Evolutionary conservation across 2,888 invertebrate genomes (phyloP), one percentile per base, ranked within the genome.

Genomic region (Bembecia ichneumoniformis): DNA sequence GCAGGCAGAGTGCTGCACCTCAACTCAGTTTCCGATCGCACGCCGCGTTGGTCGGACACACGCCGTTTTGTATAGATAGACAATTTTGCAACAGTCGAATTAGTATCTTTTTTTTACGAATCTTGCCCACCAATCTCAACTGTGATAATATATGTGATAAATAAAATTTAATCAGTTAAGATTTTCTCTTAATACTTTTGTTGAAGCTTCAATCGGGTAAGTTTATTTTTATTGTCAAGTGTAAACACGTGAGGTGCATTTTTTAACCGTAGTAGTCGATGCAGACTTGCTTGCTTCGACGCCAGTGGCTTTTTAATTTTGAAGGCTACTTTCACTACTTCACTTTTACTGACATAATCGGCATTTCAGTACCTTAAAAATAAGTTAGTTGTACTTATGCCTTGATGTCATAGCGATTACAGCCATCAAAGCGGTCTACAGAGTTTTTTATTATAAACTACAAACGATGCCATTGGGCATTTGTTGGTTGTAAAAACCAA

Each of bases 21-120:
- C 20, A 20, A 7, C 50, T 74, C 74, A 81, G 83, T 82, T 68
- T 65, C 68, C 67, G 65, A 74, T 64, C 71, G 74, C 64, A 69
- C 68, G 71, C 67, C 71, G 73, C 55, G 66, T 53, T 3, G 44
- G 17, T 14, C 51, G 60, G 56, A 55, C 63, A 68, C 71, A 74
- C 75, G 63, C 49, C 34, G 48, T 46, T 53, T 48, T 48, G 34
- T 49, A 45, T 45, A 47, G 46, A 45, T 45, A 47, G 46, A 56
- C 53, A 49, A 48, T 44, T 56, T 14, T 14, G 3, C 1, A 44
- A 44, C 15, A 14, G 5, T 44, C 16, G 35, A 47, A 28, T 9
- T 28, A 28, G 28, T 28, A 28, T 5, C 9, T 7, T 28, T 7
- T 17, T 17, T 13, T 34, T n/a, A 20, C 40, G 10, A 40, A 40